Evolutionary conservation across 2,888 invertebrate species (phyloP).

Genomic region (Polia nebulosa): DNA sequence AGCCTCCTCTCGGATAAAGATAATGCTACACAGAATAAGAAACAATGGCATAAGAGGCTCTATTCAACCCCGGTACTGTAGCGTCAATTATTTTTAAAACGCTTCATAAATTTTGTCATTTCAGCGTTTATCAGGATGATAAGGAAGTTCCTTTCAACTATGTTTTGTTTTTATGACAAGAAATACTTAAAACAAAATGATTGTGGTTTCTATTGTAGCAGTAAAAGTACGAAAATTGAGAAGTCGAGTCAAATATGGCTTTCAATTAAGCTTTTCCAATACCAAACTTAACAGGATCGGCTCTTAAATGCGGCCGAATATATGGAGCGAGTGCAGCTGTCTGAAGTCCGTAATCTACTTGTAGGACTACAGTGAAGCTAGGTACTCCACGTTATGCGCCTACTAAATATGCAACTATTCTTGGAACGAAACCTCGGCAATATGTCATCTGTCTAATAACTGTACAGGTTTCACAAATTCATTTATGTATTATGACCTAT

Average conservation of each 20-base stretch:
- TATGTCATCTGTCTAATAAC: slow-evolving; percentile 1
- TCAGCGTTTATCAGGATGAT: slow-evolving; percentile 12
- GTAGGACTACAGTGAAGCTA: slow-evolving; percentile 12
- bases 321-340: slow-evolving; percentile 19
- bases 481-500: neutral
- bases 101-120: slow-evolving; percentile 48
- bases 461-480: neutral
- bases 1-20: slow-evolving; percentile 45
- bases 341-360: slow-evolving; percentile 17
- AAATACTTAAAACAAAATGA: neutral
- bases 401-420: slow-evolving; percentile 17
- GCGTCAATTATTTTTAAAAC: slow-evolving; percentile 48
- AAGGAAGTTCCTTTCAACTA: slow-evolving; percentile 42
- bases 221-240: neutral
- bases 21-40: slow-evolving; percentile 52
- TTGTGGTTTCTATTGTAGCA: neutral
- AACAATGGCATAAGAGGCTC: slow-evolving; percentile 54
- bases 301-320: slow-evolving; percentile 6
- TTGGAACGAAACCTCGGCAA: neutral
- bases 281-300: slow-evolving; percentile 4
- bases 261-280: slow-evolving; percentile 24
- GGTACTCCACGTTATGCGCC: slow-evolving; percentile 2
- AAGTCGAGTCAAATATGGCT: slow-evolving; percentile 5
- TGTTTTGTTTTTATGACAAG: slow-evolving; percentile 1
- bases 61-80: slow-evolving; percentile 39